Conservation (phyloP, 2,888 invertebrate genomes). For the Chouioia cunea region DNA sequence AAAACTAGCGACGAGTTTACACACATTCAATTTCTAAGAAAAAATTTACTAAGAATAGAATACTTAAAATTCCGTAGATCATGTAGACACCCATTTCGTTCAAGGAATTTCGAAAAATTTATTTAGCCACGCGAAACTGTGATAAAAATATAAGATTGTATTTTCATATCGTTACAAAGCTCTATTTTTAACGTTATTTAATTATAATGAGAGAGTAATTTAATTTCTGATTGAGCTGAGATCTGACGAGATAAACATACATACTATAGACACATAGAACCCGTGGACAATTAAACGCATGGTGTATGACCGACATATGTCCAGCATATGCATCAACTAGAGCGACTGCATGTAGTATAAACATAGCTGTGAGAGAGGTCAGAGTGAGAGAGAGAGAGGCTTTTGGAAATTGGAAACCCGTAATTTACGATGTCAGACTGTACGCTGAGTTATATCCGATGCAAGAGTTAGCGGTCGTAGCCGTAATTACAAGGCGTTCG, state of each 20-base stretch:
- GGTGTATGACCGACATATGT: slow-evolving; percentile 53
- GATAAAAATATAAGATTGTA: no score
- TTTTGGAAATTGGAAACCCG: slow-evolving; percentile 62
- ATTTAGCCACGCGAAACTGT: no score
- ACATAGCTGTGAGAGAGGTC: not conserved
- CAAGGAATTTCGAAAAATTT: no score
- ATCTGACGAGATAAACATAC: not conserved
- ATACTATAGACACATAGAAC: slow-evolving; percentile 4
- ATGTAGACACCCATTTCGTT: no score
- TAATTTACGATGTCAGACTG: slow-evolving; percentile 59
- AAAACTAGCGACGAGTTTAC: no score
- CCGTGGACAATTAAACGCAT: slow-evolving; percentile 57
- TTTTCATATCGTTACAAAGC: no score
- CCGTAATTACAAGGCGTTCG: slow-evolving; percentile 36
- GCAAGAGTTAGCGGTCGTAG: slow-evolving; percentile 3
- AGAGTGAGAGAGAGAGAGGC: slow-evolving; percentile 19
- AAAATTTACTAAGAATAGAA: no score
- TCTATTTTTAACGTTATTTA: no score
- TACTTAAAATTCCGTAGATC: no score
- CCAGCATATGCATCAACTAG: no score
- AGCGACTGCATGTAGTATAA: not conserved
- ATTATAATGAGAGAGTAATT: not conserved
- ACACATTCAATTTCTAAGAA: no score
- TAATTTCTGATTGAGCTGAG: no score
- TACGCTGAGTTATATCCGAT: slow-evolving; percentile 43